A percentile compares a stretch with the other conserved stretches of the same genome.
These are phyloP conservation scores for Keiferia lycopersicella DNA, from an alignment of 2,888 invertebrate species.

Conservation along the genomic window DNA sequence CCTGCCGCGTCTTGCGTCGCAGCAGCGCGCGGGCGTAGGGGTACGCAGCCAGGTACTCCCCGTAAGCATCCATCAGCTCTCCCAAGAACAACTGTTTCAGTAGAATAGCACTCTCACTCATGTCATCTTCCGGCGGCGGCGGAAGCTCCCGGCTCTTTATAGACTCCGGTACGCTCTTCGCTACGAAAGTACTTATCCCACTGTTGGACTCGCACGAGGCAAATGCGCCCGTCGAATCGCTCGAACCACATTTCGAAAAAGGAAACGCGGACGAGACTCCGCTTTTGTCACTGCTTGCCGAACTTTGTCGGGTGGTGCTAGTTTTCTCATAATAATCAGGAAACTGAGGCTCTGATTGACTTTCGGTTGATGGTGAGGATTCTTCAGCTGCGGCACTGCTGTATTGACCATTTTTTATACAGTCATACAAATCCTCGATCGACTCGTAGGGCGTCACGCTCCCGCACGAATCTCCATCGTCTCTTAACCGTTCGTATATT, in stretches of 20 bases:
- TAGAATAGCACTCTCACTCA: constrained; percentile 70
- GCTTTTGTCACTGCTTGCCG: constrained; percentile 74
- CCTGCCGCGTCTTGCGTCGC: constrained; percentile 82
- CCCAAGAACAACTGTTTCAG: constrained; percentile 83
- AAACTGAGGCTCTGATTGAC: constrained; percentile 71
- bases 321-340: constrained; percentile 71
- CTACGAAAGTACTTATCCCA: constrained; percentile 66
- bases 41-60: constrained; percentile 83
- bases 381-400: constrained; percentile 64
- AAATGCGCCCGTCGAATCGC: constrained; percentile 70
- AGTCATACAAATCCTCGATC: constrained; percentile 76
- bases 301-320: constrained; percentile 69
- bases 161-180: constrained; percentile 64
- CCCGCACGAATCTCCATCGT: constrained; percentile 70
- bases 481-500: constrained; percentile 67
- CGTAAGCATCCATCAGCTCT: constrained; percentile 84
- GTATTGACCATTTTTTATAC: constrained; percentile 74
- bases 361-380: constrained; percentile 70
- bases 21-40: constrained; percentile 82
- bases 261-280: constrained; percentile 75
- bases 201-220: constrained; percentile 76
- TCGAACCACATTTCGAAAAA: constrained; percentile 77
- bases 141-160: constrained; percentile 69
- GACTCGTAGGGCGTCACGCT: constrained; percentile 78
- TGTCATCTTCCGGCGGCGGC: constrained; percentile 58